Conservation (phyloP, 2,113 vertebrate genomes). For the Protobothrops flavoviridis region DNA sequence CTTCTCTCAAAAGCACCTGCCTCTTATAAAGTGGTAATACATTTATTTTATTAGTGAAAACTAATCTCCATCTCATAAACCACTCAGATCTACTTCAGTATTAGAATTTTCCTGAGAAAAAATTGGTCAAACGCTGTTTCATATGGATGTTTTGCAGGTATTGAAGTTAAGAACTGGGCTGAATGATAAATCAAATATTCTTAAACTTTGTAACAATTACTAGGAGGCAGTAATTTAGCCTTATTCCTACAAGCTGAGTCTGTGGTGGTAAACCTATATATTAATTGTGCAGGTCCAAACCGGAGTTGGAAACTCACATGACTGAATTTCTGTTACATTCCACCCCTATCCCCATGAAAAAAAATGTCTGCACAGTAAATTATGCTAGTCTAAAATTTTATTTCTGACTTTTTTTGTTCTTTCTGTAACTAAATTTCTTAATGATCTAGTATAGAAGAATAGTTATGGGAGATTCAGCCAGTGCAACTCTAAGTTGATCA, state of each 20-base stretch:
- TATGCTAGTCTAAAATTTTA: background rate
- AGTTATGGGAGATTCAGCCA: background rate
- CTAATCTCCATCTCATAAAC: background rate
- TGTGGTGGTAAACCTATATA: background rate
- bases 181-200: background rate
- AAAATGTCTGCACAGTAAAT: background rate
- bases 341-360: background rate
- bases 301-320: background rate
- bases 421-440: background rate
- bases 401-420: background rate
- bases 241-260: background rate
- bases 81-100: background rate
- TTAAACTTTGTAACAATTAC: background rate
- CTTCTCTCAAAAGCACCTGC: constrained; percentile 60
- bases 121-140: background rate
- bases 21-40: constrained; percentile 86
- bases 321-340: background rate
- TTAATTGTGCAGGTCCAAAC: background rate
- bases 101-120: background rate
- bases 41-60: rapidly evolving
- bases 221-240: background rate
- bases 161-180: background rate
- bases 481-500: background rate
- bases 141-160: background rate
- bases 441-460: background rate